Conservation (phyloP, 2,888 invertebrate genomes). For the Drosophila eohydei region DNA sequence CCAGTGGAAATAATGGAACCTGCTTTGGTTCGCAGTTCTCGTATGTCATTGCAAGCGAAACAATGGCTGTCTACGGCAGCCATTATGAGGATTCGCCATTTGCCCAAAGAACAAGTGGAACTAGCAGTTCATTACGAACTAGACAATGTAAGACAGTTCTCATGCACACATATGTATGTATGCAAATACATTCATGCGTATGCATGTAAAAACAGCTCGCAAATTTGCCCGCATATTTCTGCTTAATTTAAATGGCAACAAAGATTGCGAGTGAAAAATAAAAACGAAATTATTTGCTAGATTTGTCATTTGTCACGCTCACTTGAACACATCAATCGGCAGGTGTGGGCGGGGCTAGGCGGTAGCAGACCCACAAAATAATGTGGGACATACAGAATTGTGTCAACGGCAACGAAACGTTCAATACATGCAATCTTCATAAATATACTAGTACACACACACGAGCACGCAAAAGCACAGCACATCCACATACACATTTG, state of each 20-base stretch:
- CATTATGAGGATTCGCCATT: conserved; percentile 10
- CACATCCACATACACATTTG: neutral
- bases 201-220: conserved; percentile 3
- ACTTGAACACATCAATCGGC: conserved; percentile 80
- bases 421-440: conserved; percentile 29
- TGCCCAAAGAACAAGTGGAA: conserved; percentile 3
- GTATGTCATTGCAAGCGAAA: neutral
- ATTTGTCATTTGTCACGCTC: conserved; percentile 80
- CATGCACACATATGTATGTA: conserved; percentile 1
- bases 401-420: conserved; percentile 50
- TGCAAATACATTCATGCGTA: neutral
- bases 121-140: conserved; percentile 13
- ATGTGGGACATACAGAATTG: conserved; percentile 62
- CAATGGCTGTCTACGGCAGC: conserved; percentile 8
- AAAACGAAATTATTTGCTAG: conserved; percentile 61
- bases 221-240: conserved; percentile 40
- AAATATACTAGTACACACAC: neutral
- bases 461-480: neutral
- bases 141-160: conserved; percentile 2
- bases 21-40: neutral
- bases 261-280: conserved; percentile 17
- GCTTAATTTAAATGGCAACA: conserved; percentile 58
- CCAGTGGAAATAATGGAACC: neutral
- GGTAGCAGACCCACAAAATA: conserved; percentile 27
- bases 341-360: conserved; percentile 51